Conservation (phyloP, 2,888 invertebrate species). For the Ormyrus labotus region DNA sequence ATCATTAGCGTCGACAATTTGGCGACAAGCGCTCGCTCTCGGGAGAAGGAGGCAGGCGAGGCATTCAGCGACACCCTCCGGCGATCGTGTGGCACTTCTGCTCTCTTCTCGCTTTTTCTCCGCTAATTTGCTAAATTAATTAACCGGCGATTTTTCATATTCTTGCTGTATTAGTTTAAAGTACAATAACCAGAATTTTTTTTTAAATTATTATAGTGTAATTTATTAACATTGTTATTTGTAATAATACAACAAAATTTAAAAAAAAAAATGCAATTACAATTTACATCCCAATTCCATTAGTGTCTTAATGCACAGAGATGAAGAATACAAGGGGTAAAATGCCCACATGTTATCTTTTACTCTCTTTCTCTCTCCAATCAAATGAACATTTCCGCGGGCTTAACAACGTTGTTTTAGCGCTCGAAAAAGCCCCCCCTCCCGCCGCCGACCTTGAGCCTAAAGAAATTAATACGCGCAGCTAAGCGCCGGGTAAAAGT, state of each 20-base stretch:
- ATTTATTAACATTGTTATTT: no score
- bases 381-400: conserved; percentile 53
- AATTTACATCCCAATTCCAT: no score
- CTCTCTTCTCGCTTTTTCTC: conserved; percentile 39
- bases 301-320: no score
- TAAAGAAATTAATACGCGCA: conserved; percentile 48
- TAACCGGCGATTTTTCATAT: no score
- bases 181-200: no score
- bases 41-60: conserved; percentile 2
- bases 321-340: no score
- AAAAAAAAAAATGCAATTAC: no score
- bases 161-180: no score
- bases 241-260: no score
- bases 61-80: conserved; percentile 50
- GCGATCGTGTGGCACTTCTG: conserved; percentile 33
- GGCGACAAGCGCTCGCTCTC: conserved; percentile 65
- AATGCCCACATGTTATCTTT: conserved; percentile 37
- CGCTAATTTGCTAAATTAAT: neutral
- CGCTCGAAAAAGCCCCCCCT: conserved; percentile 34
- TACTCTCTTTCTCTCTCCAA: conserved; percentile 31
- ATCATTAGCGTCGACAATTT: conserved; percentile 76
- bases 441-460: neutral
- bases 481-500: conserved; percentile 45
- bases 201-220: no score
- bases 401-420: conserved; percentile 45